Base-by-base conservation (phyloP, 2,797 vertebrate species). In the Malurus splendens region DNA sequence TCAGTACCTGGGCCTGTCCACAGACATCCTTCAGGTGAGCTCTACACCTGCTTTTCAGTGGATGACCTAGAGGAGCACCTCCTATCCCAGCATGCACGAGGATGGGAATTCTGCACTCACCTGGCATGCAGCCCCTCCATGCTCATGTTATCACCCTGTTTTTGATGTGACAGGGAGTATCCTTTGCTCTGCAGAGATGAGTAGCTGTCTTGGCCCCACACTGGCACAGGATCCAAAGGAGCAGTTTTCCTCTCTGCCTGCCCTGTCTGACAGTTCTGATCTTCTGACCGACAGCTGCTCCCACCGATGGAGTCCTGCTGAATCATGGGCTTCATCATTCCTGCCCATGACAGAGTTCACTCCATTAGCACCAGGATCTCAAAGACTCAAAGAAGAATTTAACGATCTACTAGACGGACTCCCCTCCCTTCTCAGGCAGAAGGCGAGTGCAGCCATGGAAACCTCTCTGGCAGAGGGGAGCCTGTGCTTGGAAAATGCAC, bases 151-250 rank as follows among this genome's bases (percentile, higher is more conserved):
- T 99, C 98, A 6, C 97, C 93, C 47, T 98, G 98, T 81, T 99
- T 98, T 71, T 98, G 98, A 91, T 98, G 98, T 15, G 98, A 97
- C 59, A 99, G 96, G 19, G 98, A 97, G 81, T 98, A 99, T 70
- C 98, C 98, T 94, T 99, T 99, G 87, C 97, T 96, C 72, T 97
- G 97, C 86, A 97, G 81, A 1, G 98, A 94, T 18, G 97, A 85
- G 92, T 98, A 99, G 87, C 97, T 97, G 91, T 99, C 99, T 68
- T 98, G 98, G 95, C 97, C 98, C 99, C 99, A 99, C 39, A 98
- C 96, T 0, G 98, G 97, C 51, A 98, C 96, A 4, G 98, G 95
- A 61, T 99, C 99, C 33, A 98, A 95, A 41, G 98, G 84, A 25
- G 96, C 95, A 17, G 97, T 91, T 91, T 98, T 98, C 93, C 98